These are phyloP conservation scores for Oscheius sp. DNA, from an alignment of 2,888 invertebrate genomes.

Conservation along the genomic window DNA sequence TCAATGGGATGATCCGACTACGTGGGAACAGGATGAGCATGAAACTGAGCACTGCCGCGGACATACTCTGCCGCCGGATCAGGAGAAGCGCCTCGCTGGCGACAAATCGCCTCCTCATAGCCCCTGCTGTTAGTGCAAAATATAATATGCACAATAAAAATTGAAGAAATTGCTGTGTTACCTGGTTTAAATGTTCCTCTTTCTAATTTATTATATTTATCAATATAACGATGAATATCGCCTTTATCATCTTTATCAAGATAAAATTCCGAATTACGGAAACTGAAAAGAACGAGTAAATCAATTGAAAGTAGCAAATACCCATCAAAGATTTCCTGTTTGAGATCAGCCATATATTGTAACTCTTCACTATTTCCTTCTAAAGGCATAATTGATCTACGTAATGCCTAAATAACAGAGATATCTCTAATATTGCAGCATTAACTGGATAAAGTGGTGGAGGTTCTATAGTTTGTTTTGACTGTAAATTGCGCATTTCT, in stretches of 20 bases:
- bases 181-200: slow-evolving; percentile 55
- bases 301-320: neutral
- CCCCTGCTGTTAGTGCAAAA: neutral
- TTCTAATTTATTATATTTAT: slow-evolving; percentile 60
- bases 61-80: slow-evolving; percentile 59
- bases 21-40: slow-evolving; percentile 68
- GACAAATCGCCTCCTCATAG: neutral
- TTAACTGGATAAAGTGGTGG: slow-evolving; percentile 67
- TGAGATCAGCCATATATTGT: slow-evolving; percentile 62
- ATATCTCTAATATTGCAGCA: neutral
- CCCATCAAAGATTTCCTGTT: slow-evolving; percentile 49
- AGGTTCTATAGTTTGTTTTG: slow-evolving; percentile 49
- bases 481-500: slow-evolving; percentile 60
- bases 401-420: slow-evolving; percentile 16
- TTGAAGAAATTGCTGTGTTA: slow-evolving; percentile 28
- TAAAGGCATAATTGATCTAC: slow-evolving; percentile 17
- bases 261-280: slow-evolving; percentile 66
- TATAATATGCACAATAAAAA: neutral
- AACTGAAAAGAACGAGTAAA: slow-evolving; percentile 36
- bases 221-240: slow-evolving; percentile 69
- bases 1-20: slow-evolving; percentile 70
- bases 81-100: slow-evolving; percentile 25
- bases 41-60: slow-evolving; percentile 71
- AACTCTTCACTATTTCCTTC: slow-evolving; percentile 50
- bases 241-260: slow-evolving; percentile 53